Conservation (phyloP, 2,797 vertebrate genomes). For the Halcyon chelicuti region DNA sequence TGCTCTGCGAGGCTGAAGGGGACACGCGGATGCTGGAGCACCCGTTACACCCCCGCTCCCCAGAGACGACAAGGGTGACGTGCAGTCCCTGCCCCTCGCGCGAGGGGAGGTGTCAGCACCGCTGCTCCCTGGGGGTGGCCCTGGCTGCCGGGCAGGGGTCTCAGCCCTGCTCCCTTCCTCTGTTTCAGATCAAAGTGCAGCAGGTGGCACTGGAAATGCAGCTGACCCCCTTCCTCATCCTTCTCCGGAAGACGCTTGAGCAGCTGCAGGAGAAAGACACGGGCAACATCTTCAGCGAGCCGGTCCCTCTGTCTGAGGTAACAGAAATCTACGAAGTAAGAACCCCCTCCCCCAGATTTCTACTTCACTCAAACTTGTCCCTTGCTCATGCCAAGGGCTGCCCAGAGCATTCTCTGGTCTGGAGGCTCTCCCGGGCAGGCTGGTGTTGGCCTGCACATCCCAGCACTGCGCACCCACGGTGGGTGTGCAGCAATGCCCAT, state of each 20-base stretch:
- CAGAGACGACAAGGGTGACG: background rate
- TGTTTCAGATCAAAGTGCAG: conserved; percentile 95
- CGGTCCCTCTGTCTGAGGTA: conserved; percentile 97
- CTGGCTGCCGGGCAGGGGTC: background rate
- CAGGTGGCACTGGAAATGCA: conserved; percentile 97
- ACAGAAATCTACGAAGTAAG: conserved; percentile 89
- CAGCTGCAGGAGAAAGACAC: conserved; percentile 98
- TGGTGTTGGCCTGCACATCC: background rate
- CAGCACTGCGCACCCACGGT: background rate
- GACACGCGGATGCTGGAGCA: background rate
- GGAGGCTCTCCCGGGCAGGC: background rate
- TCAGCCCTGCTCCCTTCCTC: conserved; percentile 3
- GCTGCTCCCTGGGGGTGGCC: background rate
- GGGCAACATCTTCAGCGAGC: conserved; percentile 97
- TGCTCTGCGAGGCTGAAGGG: conserved; percentile 3
- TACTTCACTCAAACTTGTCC: conserved; percentile 62
- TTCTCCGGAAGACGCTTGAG: conserved; percentile 93
- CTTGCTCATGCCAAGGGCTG: conserved; percentile 39
- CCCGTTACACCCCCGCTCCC: background rate
- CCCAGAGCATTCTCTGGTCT: background rate
- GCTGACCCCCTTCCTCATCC: conserved; percentile 95
- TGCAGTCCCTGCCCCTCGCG: accelerated
- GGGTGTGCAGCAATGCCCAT: background rate
- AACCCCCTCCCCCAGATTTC: conserved; percentile 79
- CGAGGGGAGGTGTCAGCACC: background rate